Percentiles rank a stretch among this genome's conserved stretches.
phyloP scores from a whole-genome alignment of 2,797 vertebrate species.

The Agapornis canus region DNA sequence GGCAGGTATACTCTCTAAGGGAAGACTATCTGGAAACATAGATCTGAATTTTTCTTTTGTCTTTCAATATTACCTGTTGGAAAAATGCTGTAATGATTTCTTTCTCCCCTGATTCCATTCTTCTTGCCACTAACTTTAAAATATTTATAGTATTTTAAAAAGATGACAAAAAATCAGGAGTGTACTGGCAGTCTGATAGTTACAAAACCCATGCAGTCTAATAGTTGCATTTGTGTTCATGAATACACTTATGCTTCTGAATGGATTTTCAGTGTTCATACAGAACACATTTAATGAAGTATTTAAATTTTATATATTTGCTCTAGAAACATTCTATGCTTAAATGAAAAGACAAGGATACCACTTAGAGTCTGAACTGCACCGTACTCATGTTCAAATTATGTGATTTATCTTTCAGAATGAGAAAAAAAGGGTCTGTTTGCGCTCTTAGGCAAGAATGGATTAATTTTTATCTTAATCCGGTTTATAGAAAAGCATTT shows the following conservation, averaged over 20 bases:
- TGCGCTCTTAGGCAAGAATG: conserved; percentile 61
- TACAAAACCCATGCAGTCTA: neutral
- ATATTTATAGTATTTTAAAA: neutral
- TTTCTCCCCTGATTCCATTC: neutral
- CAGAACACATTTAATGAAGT: neutral
- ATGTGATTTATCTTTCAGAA: conserved; percentile 38
- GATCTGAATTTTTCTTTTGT: neutral
- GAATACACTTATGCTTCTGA: neutral
- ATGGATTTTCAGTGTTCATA: neutral
- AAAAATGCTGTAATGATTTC: neutral
- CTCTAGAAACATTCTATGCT: neutral
- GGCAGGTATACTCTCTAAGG: neutral
- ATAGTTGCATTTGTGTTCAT: neutral
- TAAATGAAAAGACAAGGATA: neutral
- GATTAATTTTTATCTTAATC: conserved; percentile 77
- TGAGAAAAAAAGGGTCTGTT: conserved; percentile 26
- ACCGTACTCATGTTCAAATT: conserved; percentile 31
- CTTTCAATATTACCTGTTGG: neutral
- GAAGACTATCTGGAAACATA: neutral
- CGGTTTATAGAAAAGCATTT: conserved; percentile 65
- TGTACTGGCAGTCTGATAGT: neutral
- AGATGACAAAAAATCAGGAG: neutral
- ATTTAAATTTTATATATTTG: neutral
- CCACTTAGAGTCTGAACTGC: neutral
- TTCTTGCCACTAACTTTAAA: neutral